Evolutionary conservation across 2,888 invertebrate genomes (phyloP), one percentile per base, ranked within the genome.

Genomic region (Oligia strigilis): DNA sequence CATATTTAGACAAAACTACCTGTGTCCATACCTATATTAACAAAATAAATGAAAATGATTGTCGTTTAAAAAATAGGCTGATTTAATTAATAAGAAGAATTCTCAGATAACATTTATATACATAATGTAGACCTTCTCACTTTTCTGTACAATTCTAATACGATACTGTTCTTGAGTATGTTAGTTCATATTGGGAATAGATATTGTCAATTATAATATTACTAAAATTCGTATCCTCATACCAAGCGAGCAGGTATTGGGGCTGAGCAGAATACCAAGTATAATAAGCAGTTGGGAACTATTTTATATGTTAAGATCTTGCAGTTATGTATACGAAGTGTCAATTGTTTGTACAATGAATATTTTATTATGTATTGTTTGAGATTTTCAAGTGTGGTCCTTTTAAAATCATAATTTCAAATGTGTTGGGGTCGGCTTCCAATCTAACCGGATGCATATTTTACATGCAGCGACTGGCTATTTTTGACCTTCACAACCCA

Each of bases 121-220:
- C 29, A 29, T 29, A 29, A 29, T 29, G 29, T 36, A 36, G 13
- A 52, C 29, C 86, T 84, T 84, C 86, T 84, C 4, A 23, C 3
- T 2, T 17, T 13, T 40, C 8, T 58, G 6, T 60, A 13, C 40
- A 46, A n/a, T 64, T 58, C 55, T 29, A 69, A 58, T 72, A 66
- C 64, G 49, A 72, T 65, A 82, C 52, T 13, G 65, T 77, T 75
- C 77, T 69, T 69, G 60, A 76, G n/a, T 81, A 77, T 62, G 70
- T 76, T 40, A 62, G 77, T 72, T 82, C 72, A 77, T 77, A 84
- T 82, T 49, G 65, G 23, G 86, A 84, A 84, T 84, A 86, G 72
- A 82, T 86, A 84, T 75, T 72, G 86, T 77, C 77, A 46, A 83
- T 83, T 86, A 84, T 72, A 29, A 29, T 82, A 60, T 75, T 55